These are phyloP conservation scores for Enoplolaimus lenunculus DNA, from an alignment of 2,888 invertebrate genomes.

Conservation along the genomic window DNA sequence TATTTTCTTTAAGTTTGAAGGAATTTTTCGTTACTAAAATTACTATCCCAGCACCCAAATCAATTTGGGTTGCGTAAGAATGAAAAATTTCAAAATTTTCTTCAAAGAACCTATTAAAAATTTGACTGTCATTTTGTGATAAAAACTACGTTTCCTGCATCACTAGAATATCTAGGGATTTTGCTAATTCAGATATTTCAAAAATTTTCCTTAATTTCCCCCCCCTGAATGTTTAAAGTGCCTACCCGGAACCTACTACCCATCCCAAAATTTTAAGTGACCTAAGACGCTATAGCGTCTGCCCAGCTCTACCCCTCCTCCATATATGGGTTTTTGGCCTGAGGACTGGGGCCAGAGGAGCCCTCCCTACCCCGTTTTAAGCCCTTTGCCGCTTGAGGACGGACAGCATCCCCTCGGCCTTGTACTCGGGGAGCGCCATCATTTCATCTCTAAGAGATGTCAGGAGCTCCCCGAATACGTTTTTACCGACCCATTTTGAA, in stretches of 20 bases:
- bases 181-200: neutral
- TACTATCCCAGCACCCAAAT: neutral
- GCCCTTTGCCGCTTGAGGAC: too few relatives aligned
- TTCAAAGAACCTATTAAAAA: neutral
- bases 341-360: neutral
- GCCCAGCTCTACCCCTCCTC: neutral
- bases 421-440: neutral
- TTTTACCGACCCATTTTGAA: neutral
- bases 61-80: neutral
- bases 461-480: constrained; percentile 5
- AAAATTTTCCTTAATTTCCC: neutral
- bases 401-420: neutral
- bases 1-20: neutral
- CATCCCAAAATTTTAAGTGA: neutral
- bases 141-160: neutral
- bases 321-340: neutral
- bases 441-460: neutral
- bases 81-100: neutral
- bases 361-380: neutral
- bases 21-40: neutral
- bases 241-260: neutral
- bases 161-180: neutral
- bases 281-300: neutral
- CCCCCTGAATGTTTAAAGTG: neutral
- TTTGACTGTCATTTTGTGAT: neutral